Percentiles rank a stretch among this genome's conserved stretches.
These are phyloP conservation scores for Oreochromis aureus DNA, from an alignment of 2,113 vertebrate genomes.

Conservation along the genomic window DNA sequence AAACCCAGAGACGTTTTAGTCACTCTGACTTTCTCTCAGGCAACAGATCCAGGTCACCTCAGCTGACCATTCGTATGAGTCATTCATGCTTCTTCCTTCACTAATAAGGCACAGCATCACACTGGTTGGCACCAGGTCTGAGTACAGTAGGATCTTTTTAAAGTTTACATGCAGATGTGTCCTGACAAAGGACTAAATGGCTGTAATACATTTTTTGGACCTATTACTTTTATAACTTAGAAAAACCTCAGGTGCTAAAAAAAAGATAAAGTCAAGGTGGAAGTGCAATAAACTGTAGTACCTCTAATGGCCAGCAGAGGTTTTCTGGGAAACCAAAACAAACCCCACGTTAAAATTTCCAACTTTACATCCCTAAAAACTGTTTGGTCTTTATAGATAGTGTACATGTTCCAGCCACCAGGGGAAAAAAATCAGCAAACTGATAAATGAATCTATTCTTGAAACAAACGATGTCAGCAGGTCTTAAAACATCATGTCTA, in stretches of 20 bases:
- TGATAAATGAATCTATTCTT: neutral
- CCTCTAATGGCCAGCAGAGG: neutral
- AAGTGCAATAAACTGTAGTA: neutral
- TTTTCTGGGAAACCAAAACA: neutral
- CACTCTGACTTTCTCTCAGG: neutral
- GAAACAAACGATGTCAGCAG: neutral
- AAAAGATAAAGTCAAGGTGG: neutral
- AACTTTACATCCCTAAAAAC: neutral
- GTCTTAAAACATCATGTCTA: neutral
- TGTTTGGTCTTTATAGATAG: neutral
- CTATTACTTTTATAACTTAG: neutral
- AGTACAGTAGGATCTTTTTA: neutral
- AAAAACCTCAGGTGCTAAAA: neutral
- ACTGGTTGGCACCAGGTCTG: neutral
- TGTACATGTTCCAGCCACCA: neutral
- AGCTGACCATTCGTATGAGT: neutral
- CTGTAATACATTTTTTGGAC: neutral
- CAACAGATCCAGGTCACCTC: neutral
- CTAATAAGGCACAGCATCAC: neutral
- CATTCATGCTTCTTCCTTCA: neutral
- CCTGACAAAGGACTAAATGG: neutral
- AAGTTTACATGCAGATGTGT: neutral
- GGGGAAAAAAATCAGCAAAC: neutral
- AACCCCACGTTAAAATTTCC: neutral
- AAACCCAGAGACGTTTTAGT: neutral